A percentile compares a stretch with the other conserved stretches of the same genome.
phyloP scores from a whole-genome alignment of 1,140 invertebrate species.

The Lethocerus indicus region DNA sequence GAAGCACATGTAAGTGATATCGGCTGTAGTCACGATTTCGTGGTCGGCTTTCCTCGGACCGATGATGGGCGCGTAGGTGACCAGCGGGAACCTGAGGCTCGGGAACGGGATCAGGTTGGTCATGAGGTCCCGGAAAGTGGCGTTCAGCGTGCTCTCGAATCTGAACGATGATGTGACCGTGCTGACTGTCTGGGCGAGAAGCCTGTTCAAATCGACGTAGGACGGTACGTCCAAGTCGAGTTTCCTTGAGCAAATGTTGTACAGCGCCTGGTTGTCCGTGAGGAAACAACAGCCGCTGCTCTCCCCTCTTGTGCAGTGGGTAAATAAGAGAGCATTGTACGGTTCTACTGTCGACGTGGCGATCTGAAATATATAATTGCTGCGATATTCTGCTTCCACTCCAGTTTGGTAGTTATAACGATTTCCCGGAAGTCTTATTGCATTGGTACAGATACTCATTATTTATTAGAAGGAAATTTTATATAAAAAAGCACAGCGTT shows the following conservation, averaged over 20 bases:
- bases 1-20: constrained; percentile 28
- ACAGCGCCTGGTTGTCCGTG: constrained; percentile 77
- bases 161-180: constrained; percentile 39
- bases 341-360: constrained; percentile 45
- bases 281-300: constrained; percentile 67
- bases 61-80: constrained; percentile 34
- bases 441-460: too few species aligned
- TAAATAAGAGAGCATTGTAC: constrained; percentile 66
- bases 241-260: constrained; percentile 39
- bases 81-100: constrained; percentile 33
- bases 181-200: constrained; percentile 44
- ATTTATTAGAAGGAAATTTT: too few species aligned
- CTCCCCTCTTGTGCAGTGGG: constrained; percentile 52
- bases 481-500: too few species aligned
- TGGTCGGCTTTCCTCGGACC: constrained; percentile 34
- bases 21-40: constrained; percentile 26
- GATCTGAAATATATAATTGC: too few species aligned
- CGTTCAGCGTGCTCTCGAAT: constrained; percentile 54
- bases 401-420: too few species aligned
- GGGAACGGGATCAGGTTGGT: constrained; percentile 39
- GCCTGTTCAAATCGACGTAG: constrained; percentile 58
- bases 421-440: too few species aligned
- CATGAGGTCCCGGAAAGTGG: constrained; percentile 48
- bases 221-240: constrained; percentile 36
- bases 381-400: too few species aligned